A percentile compares a stretch with the other conserved stretches of the same genome.
Conservation (phyloP, 2,113 vertebrate species). For the Callocephalon fimbriatum region DNA sequence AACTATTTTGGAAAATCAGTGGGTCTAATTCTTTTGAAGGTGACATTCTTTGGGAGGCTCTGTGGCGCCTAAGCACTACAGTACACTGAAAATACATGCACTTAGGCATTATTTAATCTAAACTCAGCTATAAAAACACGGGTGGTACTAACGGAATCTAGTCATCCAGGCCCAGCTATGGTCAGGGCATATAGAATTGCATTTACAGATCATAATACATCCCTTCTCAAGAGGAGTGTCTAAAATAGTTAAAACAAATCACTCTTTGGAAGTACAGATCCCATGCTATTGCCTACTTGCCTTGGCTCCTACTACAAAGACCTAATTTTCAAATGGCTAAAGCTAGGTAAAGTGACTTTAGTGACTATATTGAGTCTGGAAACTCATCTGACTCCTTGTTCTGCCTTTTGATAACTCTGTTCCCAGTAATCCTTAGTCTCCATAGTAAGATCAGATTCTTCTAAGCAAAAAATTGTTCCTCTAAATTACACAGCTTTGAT, state of each 20-base stretch:
- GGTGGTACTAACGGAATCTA: not conserved
- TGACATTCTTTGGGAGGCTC: not conserved
- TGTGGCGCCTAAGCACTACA: not conserved
- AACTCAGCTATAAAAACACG: not conserved
- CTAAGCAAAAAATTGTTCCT: not conserved
- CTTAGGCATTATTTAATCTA: not conserved
- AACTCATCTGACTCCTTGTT: not conserved
- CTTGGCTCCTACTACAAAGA: not conserved
- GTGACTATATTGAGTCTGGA: not conserved
- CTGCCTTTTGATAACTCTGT: not conserved
- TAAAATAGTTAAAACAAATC: not conserved
- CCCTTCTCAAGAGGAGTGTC: not conserved
- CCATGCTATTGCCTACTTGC: not conserved
- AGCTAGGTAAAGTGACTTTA: not conserved
- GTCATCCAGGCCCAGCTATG: not conserved
- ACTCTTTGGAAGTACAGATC: not conserved
- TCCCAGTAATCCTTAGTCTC: not conserved
- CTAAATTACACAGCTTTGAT: not conserved
- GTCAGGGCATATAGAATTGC: not conserved
- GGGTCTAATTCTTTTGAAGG: not conserved
- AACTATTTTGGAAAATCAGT: not conserved
- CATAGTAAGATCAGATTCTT: not conserved
- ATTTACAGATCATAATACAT: not conserved
- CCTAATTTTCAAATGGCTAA: not conserved
- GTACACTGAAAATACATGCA: accelerated